Conservation (phyloP, 2,888 invertebrate species). For the Drosophila siamana region DNA sequence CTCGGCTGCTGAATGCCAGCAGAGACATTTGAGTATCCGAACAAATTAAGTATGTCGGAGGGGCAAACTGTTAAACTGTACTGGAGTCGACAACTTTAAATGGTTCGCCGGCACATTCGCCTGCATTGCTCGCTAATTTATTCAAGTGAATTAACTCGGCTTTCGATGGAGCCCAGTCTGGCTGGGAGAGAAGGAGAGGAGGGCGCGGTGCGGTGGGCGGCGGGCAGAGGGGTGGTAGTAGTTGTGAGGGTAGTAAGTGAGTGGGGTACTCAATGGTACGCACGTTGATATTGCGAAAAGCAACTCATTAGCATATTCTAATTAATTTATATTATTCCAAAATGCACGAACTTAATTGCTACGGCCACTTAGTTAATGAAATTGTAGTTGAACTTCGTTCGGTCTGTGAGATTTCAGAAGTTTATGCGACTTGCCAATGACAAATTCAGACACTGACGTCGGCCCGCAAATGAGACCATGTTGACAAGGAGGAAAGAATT, state of each 20-base stretch:
- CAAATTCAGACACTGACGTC: constrained; percentile 27
- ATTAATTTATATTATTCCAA: constrained; percentile 81
- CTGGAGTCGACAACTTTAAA: constrained; percentile 51
- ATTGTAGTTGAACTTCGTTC: constrained; percentile 63
- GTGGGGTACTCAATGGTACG: constrained; percentile 9
- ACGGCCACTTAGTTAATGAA: constrained; percentile 79
- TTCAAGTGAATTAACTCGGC: constrained; percentile 74
- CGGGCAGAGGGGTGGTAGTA: neutral
- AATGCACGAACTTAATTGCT: constrained; percentile 79
- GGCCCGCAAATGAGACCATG: neutral
- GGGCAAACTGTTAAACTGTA: constrained; percentile 1
- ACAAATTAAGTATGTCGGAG: constrained; percentile 21
- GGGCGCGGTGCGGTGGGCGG: too few species aligned
- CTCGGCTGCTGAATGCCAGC: constrained; percentile 25
- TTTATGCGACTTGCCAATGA: constrained; percentile 39
- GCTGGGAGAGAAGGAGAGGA: neutral
- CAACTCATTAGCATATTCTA: constrained; percentile 79
- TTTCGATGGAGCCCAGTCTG: constrained; percentile 38
- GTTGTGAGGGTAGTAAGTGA: neutral
- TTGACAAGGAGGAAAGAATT: constrained; percentile 16
- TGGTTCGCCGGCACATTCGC: constrained; percentile 48
- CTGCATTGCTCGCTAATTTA: constrained; percentile 71
- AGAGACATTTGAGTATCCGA: constrained; percentile 30
- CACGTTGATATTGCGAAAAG: constrained; percentile 49
- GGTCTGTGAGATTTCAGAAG: constrained; percentile 36